Conservation (phyloP, 2,888 invertebrate genomes). For the Drosophila vallismaia region DNA sequence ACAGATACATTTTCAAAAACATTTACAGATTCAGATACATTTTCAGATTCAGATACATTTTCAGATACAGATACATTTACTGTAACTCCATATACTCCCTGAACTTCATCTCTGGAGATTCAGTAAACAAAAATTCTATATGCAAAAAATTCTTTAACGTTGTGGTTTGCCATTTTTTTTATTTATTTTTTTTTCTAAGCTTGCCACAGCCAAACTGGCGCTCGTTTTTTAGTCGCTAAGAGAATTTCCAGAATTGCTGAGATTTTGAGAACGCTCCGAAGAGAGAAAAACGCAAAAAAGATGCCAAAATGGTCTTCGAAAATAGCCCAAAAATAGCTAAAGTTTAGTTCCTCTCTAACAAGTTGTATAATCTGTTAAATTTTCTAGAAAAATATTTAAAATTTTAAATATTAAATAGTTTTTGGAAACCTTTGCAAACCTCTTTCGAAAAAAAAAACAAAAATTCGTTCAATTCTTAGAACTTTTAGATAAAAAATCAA, state of each 20-base stretch:
- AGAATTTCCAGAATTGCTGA: slow-evolving; percentile 11
- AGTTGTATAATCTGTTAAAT: too few species aligned
- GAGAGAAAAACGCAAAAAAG: not conserved
- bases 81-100: slow-evolving; percentile 1
- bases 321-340: not conserved
- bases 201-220: slow-evolving; percentile 41
- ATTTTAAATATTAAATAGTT: too few species aligned
- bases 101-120: slow-evolving; percentile 16
- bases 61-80: slow-evolving; percentile 7
- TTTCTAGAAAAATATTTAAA: too few species aligned
- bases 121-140: slow-evolving; percentile 20
- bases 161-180: not conserved
- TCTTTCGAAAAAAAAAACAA: too few species aligned
- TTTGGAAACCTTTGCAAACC: too few species aligned
- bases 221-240: slow-evolving; percentile 17
- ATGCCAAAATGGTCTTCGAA: not conserved
- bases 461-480: too few species aligned
- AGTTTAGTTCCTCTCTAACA: too few species aligned
- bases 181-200: not conserved
- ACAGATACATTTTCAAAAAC: slow-evolving; percentile 1
- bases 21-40: not conserved
- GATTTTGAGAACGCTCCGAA: slow-evolving; percentile 1
- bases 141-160: slow-evolving; percentile 29
- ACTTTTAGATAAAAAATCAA: too few species aligned
- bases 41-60: slow-evolving; percentile 5